Conservation (phyloP, 2,797 vertebrate species). For the Moxostoma hubbsi region DNA sequence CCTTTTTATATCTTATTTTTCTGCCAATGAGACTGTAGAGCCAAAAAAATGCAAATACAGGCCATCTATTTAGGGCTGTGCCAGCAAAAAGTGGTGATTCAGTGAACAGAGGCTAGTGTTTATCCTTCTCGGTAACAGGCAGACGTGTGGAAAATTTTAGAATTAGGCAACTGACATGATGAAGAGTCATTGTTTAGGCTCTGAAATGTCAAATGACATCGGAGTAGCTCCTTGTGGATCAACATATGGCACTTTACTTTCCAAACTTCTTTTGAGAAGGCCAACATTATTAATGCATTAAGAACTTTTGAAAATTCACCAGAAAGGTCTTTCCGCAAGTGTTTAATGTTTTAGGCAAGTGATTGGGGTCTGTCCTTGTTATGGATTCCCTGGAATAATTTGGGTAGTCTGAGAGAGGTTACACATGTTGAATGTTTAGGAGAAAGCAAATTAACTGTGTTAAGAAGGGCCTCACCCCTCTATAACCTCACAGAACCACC, state of each 20-base stretch:
- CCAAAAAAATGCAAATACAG: constrained; percentile 34
- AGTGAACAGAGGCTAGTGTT: constrained; percentile 50
- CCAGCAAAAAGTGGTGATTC: constrained; percentile 47
- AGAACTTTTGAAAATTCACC: neutral
- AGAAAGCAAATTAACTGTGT: constrained; percentile 35
- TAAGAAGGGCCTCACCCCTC: constrained; percentile 29
- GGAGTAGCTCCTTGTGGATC: constrained; percentile 3
- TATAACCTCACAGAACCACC: constrained; percentile 19
- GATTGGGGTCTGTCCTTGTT: constrained; percentile 47
- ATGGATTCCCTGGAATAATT: constrained; percentile 46
- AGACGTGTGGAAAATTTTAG: constrained; percentile 27
- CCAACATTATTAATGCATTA: neutral
- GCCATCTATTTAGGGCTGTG: constrained; percentile 47
- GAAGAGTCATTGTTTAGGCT: constrained; percentile 27
- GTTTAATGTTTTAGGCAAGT: constrained; percentile 36
- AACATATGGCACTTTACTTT: neutral
- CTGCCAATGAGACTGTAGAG: constrained; percentile 8
- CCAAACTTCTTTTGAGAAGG: constrained; percentile 1
- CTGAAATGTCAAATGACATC: constrained; percentile 1
- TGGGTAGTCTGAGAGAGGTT: constrained; percentile 26
- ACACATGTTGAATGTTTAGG: constrained; percentile 52
- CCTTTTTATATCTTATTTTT: constrained; percentile 31
- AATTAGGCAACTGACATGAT: constrained; percentile 20
- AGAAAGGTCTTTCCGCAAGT: constrained; percentile 5
- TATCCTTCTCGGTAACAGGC: constrained; percentile 29